phyloP scores from a whole-genome alignment of 92 coral and sea anemone species.

The Phymanthus crucifer region DNA sequence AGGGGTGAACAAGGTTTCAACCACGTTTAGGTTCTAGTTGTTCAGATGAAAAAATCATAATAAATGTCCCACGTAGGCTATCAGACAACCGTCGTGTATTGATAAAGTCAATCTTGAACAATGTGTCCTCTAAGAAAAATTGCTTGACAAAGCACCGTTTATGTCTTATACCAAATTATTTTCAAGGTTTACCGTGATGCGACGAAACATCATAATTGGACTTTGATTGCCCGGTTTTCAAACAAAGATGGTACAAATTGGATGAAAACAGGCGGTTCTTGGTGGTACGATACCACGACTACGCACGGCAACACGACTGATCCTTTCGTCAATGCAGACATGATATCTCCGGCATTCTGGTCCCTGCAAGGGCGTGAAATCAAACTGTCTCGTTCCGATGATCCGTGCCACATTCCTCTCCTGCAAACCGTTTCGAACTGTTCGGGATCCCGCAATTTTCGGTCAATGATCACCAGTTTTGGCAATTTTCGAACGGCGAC shows the following conservation, averaged over 20 bases:
- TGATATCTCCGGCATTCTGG: constrained; percentile 71
- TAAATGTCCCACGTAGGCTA: too few species aligned
- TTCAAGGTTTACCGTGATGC: neutral
- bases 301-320: constrained; percentile 37
- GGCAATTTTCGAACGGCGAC: constrained; percentile 45
- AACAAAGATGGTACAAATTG: constrained; percentile 41
- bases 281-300: constrained; percentile 58
- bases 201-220: constrained; percentile 28
- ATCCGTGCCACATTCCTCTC: constrained; percentile 42
- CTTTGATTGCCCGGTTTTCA: constrained; percentile 65
- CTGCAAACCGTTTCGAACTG: constrained; percentile 47
- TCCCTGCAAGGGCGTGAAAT: constrained; percentile 35
- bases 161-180: neutral
- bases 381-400: constrained; percentile 62
- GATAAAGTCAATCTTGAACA: too few species aligned
- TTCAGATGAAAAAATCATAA: too few species aligned
- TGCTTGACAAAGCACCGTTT: neutral
- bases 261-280: constrained; percentile 48
- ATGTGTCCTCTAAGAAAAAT: too few species aligned
- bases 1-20: too few species aligned
- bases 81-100: too few species aligned
- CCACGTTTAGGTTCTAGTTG: too few species aligned
- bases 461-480: constrained; percentile 56
- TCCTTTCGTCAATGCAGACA: constrained; percentile 49
- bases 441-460: constrained; percentile 41